phyloP scores from a whole-genome alignment of 1,140 invertebrate genomes.

The Armadillidium nasatum region DNA sequence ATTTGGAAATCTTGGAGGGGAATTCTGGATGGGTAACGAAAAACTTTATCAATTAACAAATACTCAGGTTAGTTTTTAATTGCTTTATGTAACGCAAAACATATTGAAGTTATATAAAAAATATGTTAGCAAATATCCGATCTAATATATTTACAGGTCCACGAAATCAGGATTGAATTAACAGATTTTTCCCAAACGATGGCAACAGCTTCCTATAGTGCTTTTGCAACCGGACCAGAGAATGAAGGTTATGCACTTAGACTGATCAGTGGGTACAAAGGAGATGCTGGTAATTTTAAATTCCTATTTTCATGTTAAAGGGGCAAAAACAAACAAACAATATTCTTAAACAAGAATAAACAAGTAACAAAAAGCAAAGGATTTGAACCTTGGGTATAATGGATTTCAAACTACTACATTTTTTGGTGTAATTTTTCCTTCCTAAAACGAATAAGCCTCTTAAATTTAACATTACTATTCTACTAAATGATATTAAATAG shows the following conservation, averaged over 20 bases:
- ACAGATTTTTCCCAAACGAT: constrained; percentile 56
- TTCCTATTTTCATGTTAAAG: too few species aligned
- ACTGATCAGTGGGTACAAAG: constrained; percentile 59
- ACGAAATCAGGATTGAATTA: constrained; percentile 61
- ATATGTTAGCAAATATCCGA: neutral
- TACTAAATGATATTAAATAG: too few species aligned
- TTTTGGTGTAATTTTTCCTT: too few species aligned
- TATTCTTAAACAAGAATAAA: too few species aligned
- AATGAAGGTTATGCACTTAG: constrained; percentile 60
- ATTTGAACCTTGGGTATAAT: too few species aligned
- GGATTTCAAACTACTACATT: too few species aligned
- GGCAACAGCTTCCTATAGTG: constrained; percentile 59
- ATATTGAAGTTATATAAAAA: neutral
- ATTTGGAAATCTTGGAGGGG: constrained; percentile 61
- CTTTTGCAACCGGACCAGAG: constrained; percentile 62
- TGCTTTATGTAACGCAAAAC: constrained; percentile 1
- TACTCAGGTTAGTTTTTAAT: constrained; percentile 48
- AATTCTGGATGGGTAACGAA: constrained; percentile 62
- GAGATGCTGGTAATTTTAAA: constrained; percentile 53
- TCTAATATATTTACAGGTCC: constrained; percentile 47
- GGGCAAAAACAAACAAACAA: too few species aligned
- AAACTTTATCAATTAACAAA: constrained; percentile 58
- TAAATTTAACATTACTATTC: too few species aligned
- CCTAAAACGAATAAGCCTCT: too few species aligned
- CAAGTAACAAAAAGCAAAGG: too few species aligned